A percentile compares a stretch with the other conserved stretches of the same genome.
phyloP scores from a whole-genome alignment of 2,113 vertebrate species.

The Eulemur macaco region DNA sequence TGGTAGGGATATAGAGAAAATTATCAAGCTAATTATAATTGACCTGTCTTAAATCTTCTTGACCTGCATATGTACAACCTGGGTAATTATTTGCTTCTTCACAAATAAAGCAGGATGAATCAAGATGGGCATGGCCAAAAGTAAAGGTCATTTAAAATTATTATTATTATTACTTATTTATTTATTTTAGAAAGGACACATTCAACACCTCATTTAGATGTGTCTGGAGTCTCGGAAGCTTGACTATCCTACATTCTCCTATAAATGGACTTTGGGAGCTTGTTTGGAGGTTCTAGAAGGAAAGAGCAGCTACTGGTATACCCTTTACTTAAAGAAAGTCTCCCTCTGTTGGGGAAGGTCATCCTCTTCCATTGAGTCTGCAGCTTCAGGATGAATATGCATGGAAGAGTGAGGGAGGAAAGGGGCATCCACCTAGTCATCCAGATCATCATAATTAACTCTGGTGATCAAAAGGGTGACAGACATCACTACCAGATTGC shows the following conservation, averaged over 20 bases:
- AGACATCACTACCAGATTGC: not conserved
- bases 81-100: not conserved
- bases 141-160: not conserved
- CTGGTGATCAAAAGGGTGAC: not conserved
- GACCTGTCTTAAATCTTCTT: not conserved
- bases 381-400: not conserved
- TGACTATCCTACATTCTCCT: not conserved
- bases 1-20: not conserved
- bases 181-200: not conserved
- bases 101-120: not conserved
- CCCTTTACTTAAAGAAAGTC: not conserved
- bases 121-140: not conserved
- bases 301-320: not conserved
- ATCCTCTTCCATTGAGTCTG: not conserved
- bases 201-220: not conserved
- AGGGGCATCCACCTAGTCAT: rapidly evolving
- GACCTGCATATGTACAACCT: not conserved
- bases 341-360: not conserved
- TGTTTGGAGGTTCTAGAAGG: not conserved
- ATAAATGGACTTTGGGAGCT: not conserved
- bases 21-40: not conserved
- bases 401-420: not conserved
- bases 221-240: not conserved
- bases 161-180: not conserved
- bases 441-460: not conserved